Conservation (phyloP, 2,113 vertebrate genomes). For the Macroglossus sobrinus region DNA sequence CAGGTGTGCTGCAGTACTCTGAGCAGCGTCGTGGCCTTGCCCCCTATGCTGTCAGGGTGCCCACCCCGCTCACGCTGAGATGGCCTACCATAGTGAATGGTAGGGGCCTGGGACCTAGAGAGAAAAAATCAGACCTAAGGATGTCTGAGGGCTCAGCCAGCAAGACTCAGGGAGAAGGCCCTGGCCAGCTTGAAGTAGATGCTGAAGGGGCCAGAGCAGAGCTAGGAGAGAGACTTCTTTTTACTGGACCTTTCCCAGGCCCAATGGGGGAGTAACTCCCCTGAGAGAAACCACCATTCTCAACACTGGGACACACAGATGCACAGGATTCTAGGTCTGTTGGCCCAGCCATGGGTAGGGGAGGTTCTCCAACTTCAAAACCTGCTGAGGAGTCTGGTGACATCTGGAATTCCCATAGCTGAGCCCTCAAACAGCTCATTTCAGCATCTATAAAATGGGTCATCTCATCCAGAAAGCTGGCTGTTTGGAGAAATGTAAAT, state of each 20-base stretch:
- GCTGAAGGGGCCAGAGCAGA: not conserved
- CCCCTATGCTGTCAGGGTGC: not conserved
- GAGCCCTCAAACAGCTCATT: not conserved
- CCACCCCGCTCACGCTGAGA: not conserved
- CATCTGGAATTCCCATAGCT: not conserved
- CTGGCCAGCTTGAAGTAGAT: slow-evolving; percentile 81
- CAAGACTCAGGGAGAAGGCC: slow-evolving; percentile 55
- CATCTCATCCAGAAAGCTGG: not conserved
- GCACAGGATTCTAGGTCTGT: not conserved
- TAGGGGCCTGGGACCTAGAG: not conserved
- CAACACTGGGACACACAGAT: not conserved
- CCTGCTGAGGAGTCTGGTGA: not conserved
- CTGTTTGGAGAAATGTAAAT: not conserved
- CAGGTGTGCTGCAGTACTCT: not conserved
- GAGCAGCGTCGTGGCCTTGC: not conserved
- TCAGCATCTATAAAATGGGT: not conserved
- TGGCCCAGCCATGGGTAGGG: not conserved
- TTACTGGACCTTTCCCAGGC: not conserved
- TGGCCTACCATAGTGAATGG: not conserved
- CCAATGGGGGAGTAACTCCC: too few species aligned
- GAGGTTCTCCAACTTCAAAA: not conserved
- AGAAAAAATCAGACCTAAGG: not conserved
- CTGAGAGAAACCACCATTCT: not conserved
- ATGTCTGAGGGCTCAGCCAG: not conserved
- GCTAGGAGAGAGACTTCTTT: too few species aligned